A percentile compares a stretch with the other conserved stretches of the same genome.
Evolutionary conservation across 2,113 vertebrate genomes (phyloP).

Genomic region (Corythaeola cristata): DNA sequence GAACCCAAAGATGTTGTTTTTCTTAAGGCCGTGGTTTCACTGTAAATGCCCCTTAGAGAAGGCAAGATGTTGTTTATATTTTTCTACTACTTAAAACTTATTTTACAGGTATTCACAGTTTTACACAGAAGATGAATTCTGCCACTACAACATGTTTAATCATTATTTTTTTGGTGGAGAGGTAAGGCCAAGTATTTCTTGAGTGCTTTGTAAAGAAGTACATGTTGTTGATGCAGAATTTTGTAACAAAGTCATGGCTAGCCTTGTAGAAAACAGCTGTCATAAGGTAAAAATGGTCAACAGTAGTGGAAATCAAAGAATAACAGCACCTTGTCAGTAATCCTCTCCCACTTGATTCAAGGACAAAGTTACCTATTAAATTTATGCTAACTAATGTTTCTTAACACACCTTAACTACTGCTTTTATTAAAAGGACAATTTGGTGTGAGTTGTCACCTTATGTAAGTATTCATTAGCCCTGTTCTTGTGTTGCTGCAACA

Average conservation of each 20-base stretch:
- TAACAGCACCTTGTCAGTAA: neutral
- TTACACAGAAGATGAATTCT: constrained; percentile 89
- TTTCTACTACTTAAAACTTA: neutral
- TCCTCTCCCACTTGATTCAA: neutral
- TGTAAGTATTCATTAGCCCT: neutral
- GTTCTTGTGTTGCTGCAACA: neutral
- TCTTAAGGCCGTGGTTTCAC: neutral
- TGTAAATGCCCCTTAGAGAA: neutral
- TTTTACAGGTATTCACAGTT: constrained; percentile 92
- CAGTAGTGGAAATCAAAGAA: neutral
- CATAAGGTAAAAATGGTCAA: neutral
- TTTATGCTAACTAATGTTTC: neutral
- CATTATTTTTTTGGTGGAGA: constrained; percentile 93
- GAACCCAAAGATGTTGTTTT: neutral
- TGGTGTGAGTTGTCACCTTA: neutral
- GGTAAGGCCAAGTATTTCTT: constrained; percentile 76
- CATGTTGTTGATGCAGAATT: neutral
- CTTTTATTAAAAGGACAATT: neutral
- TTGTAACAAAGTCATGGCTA: neutral
- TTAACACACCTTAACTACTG: neutral
- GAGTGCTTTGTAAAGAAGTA: neutral
- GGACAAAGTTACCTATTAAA: neutral
- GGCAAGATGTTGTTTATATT: neutral
- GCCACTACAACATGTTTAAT: constrained; percentile 99
- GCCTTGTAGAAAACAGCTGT: neutral